A percentile compares a stretch with the other conserved stretches of the same genome.
These are phyloP conservation scores for Eumacrocentrus americanus DNA, from an alignment of 2,888 invertebrate species.

Conservation along the genomic window DNA sequence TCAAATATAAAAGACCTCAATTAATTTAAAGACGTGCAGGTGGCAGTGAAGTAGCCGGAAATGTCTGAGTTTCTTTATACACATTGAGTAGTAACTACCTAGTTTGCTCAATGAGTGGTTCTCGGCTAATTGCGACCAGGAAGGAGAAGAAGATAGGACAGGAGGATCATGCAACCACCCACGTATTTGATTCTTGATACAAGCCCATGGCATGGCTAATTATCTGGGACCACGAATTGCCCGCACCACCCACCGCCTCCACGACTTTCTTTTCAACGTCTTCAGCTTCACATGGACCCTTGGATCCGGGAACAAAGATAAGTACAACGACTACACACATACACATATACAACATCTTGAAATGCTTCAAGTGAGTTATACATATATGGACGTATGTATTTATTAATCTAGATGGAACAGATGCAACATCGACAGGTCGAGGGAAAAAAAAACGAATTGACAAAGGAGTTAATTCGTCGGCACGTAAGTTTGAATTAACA, in stretches of 20 bases:
- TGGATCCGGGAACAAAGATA: neutral
- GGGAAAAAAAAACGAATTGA: conserved; percentile 31
- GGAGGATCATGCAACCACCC: conserved; percentile 35
- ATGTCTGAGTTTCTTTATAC: conserved; percentile 5
- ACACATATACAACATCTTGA: too few species aligned
- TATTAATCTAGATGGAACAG: too few species aligned
- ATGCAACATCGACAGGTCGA: too few species aligned
- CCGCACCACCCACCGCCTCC: conserved; percentile 29
- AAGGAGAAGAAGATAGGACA: conserved; percentile 17
- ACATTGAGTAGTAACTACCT: neutral
- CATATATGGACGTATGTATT: too few species aligned
- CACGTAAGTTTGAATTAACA: conserved; percentile 49
- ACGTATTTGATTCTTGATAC: conserved; percentile 38
- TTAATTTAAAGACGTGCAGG: neutral
- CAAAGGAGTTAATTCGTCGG: conserved; percentile 34
- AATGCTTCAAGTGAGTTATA: too few species aligned
- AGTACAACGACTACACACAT: too few species aligned
- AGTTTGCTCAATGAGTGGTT: conserved; percentile 26
- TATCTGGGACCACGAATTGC: conserved; percentile 38
- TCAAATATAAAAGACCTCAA: neutral
- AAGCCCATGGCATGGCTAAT: conserved; percentile 36
- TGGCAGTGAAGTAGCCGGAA: too few species aligned
- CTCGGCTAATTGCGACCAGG: conserved; percentile 29
- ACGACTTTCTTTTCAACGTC: neutral
- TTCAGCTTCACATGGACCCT: neutral